Conservation (phyloP, 2,797 vertebrate genomes). For the Molossus molossus region DNA sequence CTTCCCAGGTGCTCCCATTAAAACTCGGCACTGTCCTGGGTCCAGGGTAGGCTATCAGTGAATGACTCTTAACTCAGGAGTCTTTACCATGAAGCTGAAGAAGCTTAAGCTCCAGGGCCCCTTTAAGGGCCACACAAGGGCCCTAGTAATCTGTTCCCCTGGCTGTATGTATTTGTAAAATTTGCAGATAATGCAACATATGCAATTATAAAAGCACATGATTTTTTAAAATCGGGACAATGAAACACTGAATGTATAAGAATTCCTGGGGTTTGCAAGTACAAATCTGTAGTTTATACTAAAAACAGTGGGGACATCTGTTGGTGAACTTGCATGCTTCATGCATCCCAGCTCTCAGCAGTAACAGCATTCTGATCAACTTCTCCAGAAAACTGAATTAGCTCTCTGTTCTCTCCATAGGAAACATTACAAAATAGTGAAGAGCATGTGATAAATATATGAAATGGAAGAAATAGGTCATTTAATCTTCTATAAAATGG, state of each 20-base stretch:
- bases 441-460: background rate
- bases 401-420: background rate
- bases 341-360: background rate
- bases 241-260: background rate
- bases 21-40: background rate
- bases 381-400: background rate
- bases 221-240: background rate
- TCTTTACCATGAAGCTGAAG: background rate
- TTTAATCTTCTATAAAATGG: background rate
- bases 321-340: background rate
- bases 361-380: background rate
- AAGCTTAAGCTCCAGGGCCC: background rate
- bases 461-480: background rate
- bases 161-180: background rate
- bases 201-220: background rate
- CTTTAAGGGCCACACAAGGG: background rate
- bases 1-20: background rate
- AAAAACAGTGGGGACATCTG: background rate
- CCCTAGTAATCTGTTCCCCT: background rate
- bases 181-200: background rate
- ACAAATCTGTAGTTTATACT: background rate
- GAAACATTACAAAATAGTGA: background rate
- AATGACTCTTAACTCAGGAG: background rate
- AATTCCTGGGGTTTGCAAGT: background rate
- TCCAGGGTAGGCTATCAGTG: background rate